Conservation (phyloP, 2,113 vertebrate genomes). For the Gallinago jamesoni region DNA sequence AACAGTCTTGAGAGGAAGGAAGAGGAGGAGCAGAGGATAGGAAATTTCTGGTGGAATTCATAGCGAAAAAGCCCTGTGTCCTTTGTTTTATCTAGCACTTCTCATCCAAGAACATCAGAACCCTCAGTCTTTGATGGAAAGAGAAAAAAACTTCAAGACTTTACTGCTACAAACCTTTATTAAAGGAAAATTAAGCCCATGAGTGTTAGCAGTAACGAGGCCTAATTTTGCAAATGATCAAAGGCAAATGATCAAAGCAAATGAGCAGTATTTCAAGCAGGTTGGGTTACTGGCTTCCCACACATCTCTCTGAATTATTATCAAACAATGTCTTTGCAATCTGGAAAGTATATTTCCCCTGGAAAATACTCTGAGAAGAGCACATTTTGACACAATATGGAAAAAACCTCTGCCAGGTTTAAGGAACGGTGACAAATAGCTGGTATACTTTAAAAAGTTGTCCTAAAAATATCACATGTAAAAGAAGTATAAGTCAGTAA, state of each 20-base stretch:
- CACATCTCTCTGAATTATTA: conserved; percentile 15
- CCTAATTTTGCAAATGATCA: conserved; percentile 45
- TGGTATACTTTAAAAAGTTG: background rate
- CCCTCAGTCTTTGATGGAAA: conserved; percentile 3
- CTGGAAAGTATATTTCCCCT: background rate
- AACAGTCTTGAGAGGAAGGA: background rate
- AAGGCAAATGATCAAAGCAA: conserved; percentile 55
- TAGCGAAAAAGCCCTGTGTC: background rate
- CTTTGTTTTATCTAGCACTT: background rate
- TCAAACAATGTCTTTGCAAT: conserved; percentile 1
- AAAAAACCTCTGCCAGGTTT: background rate
- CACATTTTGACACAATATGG: background rate
- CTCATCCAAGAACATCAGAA: background rate
- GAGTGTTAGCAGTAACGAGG: background rate
- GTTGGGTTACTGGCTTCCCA: background rate
- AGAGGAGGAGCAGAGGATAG: background rate
- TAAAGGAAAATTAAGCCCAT: conserved; percentile 19
- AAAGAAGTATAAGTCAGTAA: background rate
- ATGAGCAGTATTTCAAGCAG: background rate
- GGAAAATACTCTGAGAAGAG: background rate
- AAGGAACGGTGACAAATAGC: background rate
- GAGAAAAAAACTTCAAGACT: background rate
- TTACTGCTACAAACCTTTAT: conserved; percentile 19
- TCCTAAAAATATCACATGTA: background rate
- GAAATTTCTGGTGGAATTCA: background rate